Evolutionary conservation across 2,797 vertebrate species (phyloP), one percentile per base, ranked within the genome.

Genomic region (Bradypodion ventrale): DNA sequence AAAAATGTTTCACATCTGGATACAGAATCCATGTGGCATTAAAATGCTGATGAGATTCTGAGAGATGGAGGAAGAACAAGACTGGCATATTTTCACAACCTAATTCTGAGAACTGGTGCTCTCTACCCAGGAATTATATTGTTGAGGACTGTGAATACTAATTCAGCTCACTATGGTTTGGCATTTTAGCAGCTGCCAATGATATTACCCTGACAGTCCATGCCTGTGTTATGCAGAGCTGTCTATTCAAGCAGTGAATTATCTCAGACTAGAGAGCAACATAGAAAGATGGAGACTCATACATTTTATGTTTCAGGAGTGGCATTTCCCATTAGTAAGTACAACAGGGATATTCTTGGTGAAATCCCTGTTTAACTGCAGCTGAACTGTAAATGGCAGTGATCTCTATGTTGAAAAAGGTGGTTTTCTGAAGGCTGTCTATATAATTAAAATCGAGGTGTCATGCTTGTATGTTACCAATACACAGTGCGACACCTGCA

Each of bases 261-360:
- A 1, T 29, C 52, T 83, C 79, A 32, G 8, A 4, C n/a, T 2
- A 27, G 52, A 73, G 40, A 23, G 35, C 21, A 84, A 27, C 32
- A 75, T 19, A 25, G 15, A 49, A 72, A 15, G 21, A 81, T 83
- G 59, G 79, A 88, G 84, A 90, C 29, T 60, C 68, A 7, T 88
- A 85, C 80, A 79, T 85, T 85, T 44, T 78, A 29, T 49, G 27
- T 85, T 88, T 87, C 21, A 78, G 44, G 13, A 82, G 23, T 83
- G 8, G 27, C 81, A 86, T 90, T 88, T 87, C 86, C 75, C 76
- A 32, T 81, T 74, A 89, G 78, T 21, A 83, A 81, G 19, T 69
- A 83, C 46, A 89, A 89, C 1, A 68, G 5, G 73, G 8, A 90
- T 82, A 85, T 49, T 87, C 80, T 83, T 85, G 79, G 60, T 78